Percentiles rank a stretch among this genome's conserved stretches.
These are phyloP conservation scores for Panzeria rudis DNA, from an alignment of 2,888 invertebrate genomes.

Conservation along the genomic window DNA sequence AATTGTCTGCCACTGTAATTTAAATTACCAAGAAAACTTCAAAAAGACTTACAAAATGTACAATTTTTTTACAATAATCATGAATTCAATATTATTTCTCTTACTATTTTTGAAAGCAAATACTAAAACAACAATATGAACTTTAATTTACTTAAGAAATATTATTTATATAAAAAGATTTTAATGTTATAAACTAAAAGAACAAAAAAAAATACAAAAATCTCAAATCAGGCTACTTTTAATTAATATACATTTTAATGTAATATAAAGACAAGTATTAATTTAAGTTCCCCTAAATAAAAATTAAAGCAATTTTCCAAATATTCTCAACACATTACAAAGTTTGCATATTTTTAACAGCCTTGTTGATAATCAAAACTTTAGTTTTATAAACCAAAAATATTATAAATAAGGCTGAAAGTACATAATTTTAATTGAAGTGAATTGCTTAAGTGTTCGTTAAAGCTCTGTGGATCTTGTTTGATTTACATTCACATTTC, in stretches of 20 bases:
- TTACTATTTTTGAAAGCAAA: constrained; percentile 44
- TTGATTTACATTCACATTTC: constrained; percentile 2
- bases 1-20: constrained; percentile 28
- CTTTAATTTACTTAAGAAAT: constrained; percentile 37
- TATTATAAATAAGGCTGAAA: background rate
- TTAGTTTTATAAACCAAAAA: constrained; percentile 2
- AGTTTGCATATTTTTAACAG: background rate
- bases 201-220: constrained; percentile 65
- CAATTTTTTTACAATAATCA: constrained; percentile 58
- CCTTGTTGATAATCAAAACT: background rate
- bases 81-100: constrained; percentile 55
- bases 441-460: background rate
- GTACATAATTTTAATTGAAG: constrained; percentile 1
- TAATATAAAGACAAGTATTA: constrained; percentile 65
- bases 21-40: constrained; percentile 47
- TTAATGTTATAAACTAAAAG: constrained; percentile 46
- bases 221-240: constrained; percentile 75
- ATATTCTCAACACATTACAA: constrained; percentile 34
- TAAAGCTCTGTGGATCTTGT: background rate
- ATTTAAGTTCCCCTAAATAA: constrained; percentile 69
- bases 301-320: constrained; percentile 60
- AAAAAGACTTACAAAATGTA: constrained; percentile 71
- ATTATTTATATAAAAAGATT: constrained; percentile 25
- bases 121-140: constrained; percentile 27
- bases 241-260: constrained; percentile 45